Percentiles rank a stretch among this genome's conserved stretches.
These are phyloP conservation scores for Ptyas mucosa DNA, from an alignment of 2,113 vertebrate species.

Conservation along the genomic window DNA sequence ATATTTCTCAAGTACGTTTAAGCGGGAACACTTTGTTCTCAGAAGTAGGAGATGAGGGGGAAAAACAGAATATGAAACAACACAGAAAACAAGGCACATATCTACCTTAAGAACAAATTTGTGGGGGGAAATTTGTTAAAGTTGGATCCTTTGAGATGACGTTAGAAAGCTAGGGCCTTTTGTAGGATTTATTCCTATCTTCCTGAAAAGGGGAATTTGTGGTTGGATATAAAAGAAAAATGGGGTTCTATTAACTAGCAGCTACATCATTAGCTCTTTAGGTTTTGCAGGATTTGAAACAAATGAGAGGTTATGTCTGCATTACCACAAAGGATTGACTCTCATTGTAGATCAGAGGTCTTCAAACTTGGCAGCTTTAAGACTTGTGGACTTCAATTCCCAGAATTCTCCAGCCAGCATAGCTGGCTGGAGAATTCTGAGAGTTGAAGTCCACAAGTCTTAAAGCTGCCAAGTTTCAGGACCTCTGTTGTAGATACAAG, in stretches of 20 bases:
- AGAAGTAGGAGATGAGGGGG: too few relatives aligned
- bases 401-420: too few relatives aligned
- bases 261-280: neutral
- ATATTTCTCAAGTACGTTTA: neutral
- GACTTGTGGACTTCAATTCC: too few relatives aligned
- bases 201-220: neutral
- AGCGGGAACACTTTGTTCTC: neutral
- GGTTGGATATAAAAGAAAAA: neutral
- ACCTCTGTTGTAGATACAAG: neutral
- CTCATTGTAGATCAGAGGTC: neutral
- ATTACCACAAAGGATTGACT: neutral
- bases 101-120: neutral
- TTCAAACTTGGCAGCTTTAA: too few relatives aligned
- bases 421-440: too few relatives aligned
- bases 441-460: too few relatives aligned
- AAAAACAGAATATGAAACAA: neutral
- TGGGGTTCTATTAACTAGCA: neutral
- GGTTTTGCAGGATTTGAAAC: neutral
- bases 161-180: neutral
- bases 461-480: too few relatives aligned
- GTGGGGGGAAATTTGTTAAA: accelerated
- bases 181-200: neutral
- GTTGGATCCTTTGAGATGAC: neutral
- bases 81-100: neutral
- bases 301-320: neutral